Evolutionary conservation across 1,140 invertebrate species (phyloP).

Genomic region (Neotoxoptera formosana): DNA sequence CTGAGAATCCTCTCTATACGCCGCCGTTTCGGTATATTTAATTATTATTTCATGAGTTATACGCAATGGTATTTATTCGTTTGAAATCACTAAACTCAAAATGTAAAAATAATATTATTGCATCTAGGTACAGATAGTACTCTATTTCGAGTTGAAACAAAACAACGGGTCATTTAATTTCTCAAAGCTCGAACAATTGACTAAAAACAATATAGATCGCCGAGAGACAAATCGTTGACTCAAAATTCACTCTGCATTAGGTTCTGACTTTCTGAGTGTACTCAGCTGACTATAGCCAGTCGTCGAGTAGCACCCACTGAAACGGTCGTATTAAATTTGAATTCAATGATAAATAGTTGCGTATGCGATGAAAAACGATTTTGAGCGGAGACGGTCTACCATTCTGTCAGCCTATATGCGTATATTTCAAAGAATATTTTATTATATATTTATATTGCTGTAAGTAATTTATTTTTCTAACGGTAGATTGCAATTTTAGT

Average conservation of each 20-base stretch:
- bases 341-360: not conserved
- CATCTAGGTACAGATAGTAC: not conserved
- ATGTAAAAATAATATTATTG: not conserved
- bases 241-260: not conserved
- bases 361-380: not conserved
- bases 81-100: not conserved
- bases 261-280: too few species aligned
- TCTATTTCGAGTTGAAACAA: not conserved
- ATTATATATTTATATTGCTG: not conserved
- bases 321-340: not conserved
- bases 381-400: not conserved
- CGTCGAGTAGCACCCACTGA: not conserved
- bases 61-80: not conserved
- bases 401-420: not conserved
- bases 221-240: not conserved
- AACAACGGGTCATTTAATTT: not conserved
- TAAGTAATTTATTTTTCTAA: not conserved
- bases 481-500: not conserved
- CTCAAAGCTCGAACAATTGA: not conserved
- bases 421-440: slow-evolving; percentile 1
- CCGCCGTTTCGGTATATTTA: too few species aligned
- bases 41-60: not conserved
- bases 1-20: not conserved
- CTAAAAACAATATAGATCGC: not conserved
- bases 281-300: not conserved